phyloP scores from a whole-genome alignment of 2,797 vertebrate genomes.

The Antrozous pallidus region DNA sequence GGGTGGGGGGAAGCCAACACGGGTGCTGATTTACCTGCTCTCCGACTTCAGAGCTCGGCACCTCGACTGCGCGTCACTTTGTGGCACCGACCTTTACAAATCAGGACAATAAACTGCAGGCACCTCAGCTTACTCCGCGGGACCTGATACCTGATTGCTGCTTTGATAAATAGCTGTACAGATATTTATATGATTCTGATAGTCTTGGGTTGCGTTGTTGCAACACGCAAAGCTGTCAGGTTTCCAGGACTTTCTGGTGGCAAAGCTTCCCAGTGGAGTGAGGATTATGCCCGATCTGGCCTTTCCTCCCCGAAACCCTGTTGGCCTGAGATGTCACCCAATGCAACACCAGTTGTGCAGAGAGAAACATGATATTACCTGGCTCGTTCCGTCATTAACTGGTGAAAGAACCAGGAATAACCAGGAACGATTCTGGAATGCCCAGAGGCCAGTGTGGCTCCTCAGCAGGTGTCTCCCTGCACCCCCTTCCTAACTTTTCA shows the following conservation, averaged over 20 bases:
- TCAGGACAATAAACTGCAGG: slow-evolving; percentile 58
- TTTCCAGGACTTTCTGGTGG: slow-evolving; percentile 69
- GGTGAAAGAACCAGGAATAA: neutral
- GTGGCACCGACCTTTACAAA: slow-evolving; percentile 54
- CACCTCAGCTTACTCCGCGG: slow-evolving; percentile 60
- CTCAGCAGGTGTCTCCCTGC: neutral
- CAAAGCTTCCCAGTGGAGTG: neutral
- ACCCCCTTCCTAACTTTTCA: neutral
- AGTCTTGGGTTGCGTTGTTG: slow-evolving; percentile 76
- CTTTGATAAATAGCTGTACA: slow-evolving; percentile 81
- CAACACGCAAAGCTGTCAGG: slow-evolving; percentile 71
- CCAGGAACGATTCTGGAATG: neutral
- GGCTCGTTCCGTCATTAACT: neutral
- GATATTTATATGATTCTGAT: slow-evolving; percentile 81
- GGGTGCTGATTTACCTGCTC: slow-evolving; percentile 56
- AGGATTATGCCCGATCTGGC: neutral
- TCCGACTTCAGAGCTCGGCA: slow-evolving; percentile 45
- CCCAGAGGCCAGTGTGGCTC: neutral
- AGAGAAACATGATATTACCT: neutral
- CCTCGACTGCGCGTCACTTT: slow-evolving; percentile 44
- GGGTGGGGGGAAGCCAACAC: slow-evolving; percentile 19
- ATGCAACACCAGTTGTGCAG: neutral
- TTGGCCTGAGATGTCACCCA: slow-evolving; percentile 14
- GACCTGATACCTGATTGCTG: slow-evolving; percentile 69
- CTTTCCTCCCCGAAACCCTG: neutral